Conservation (phyloP, 2,797 vertebrate genomes). For the Naso thynnoides region DNA sequence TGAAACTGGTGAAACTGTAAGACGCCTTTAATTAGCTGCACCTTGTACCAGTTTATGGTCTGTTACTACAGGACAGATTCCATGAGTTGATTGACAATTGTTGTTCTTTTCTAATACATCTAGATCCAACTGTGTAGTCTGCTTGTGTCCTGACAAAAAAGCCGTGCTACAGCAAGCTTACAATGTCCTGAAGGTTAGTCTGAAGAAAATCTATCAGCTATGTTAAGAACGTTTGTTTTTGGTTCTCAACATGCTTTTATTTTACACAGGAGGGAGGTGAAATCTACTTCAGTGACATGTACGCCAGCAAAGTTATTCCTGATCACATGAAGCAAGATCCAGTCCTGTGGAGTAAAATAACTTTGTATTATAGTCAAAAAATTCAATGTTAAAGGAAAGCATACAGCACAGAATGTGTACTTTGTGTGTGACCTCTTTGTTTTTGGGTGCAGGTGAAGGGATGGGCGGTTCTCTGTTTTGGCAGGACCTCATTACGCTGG, state of each 20-base stretch:
- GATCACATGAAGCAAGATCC: conserved; percentile 81
- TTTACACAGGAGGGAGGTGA: conserved; percentile 82
- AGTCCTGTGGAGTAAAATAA: conserved; percentile 82
- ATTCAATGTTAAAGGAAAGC: background rate
- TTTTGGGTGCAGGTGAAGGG: conserved; percentile 77
- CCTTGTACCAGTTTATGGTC: background rate
- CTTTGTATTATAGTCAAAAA: background rate
- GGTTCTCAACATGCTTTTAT: background rate
- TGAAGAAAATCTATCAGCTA: background rate
- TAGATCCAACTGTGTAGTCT: conserved; percentile 86
- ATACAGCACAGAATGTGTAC: background rate
- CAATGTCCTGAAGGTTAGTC: conserved; percentile 77
- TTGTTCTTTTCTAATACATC: background rate
- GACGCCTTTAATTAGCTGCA: background rate
- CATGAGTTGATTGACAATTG: background rate
- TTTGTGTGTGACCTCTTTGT: background rate
- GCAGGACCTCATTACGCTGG: conserved; percentile 80
- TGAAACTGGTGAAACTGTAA: too few species aligned
- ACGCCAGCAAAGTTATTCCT: conserved; percentile 79
- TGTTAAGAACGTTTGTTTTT: background rate
- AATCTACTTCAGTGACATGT: conserved; percentile 86
- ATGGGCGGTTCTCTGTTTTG: conserved; percentile 83
- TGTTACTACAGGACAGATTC: background rate
- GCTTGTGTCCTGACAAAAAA: conserved; percentile 85
- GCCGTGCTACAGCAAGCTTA: conserved; percentile 80